phyloP scores from a whole-genome alignment of 1,140 invertebrate genomes.

The Ptiloglossa arizonensis region DNA sequence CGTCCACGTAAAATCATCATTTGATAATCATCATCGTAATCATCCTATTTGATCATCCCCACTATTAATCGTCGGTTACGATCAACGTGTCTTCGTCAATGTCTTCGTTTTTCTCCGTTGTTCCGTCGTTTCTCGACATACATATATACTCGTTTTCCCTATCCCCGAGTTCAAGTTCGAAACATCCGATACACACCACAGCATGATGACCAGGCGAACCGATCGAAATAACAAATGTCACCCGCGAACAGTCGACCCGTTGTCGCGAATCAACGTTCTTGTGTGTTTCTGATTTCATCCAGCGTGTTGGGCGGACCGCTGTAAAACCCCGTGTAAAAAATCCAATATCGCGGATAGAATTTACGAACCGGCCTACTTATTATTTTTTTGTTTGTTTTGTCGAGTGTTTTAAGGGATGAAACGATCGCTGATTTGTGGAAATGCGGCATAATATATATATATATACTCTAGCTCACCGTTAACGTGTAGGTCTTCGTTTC shows the following conservation, averaged over 20 bases:
- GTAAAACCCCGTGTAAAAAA: conserved; percentile 65
- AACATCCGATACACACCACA: conserved; percentile 9
- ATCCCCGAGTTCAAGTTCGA: background rate
- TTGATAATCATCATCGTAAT: conserved; percentile 25
- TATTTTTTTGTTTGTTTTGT: too few species aligned
- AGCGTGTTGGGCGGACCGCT: conserved; percentile 45
- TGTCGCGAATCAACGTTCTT: conserved; percentile 3
- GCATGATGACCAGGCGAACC: conserved; percentile 20
- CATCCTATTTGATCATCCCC: conserved; percentile 36
- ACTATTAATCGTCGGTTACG: conserved; percentile 24
- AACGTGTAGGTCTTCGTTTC: conserved; percentile 18
- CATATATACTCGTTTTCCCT: background rate
- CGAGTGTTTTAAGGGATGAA: conserved; percentile 21
- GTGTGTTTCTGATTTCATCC: background rate
- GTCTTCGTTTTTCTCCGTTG: conserved; percentile 33
- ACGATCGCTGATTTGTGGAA: conserved; percentile 25
- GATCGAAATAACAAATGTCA: conserved; percentile 30
- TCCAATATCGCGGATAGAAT: conserved; percentile 55
- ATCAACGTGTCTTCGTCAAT: conserved; percentile 24
- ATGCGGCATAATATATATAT: background rate
- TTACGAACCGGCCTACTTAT: conserved; percentile 51
- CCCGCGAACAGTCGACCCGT: conserved; percentile 35
- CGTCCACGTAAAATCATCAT: conserved; percentile 33
- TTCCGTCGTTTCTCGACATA: background rate
- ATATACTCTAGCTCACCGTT: background rate